Evolutionary conservation across 2,113 vertebrate species (phyloP).

Genomic region (Uropsilus gracilis): DNA sequence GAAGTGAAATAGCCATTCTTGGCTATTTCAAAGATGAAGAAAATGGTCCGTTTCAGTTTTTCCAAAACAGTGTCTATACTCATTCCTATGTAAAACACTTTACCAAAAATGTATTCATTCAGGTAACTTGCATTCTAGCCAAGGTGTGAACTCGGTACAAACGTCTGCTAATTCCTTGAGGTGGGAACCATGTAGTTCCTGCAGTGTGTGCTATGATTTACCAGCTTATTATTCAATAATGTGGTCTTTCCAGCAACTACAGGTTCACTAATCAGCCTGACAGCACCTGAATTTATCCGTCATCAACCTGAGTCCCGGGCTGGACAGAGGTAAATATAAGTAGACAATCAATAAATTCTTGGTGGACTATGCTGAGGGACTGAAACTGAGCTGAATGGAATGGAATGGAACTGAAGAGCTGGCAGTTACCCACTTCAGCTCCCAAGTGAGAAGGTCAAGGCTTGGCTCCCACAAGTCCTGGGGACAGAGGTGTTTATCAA

Average conservation of each 20-base stretch:
- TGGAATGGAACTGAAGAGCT: neutral
- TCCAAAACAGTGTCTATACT: neutral
- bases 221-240: neutral
- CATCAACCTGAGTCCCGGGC: neutral
- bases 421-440: neutral
- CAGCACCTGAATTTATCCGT: neutral
- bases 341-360: neutral
- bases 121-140: slow-evolving; percentile 5
- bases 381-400: neutral
- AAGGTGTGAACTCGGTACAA: neutral
- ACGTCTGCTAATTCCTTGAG: neutral
- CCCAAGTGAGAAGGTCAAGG: neutral
- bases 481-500: neutral
- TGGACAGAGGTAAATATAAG: neutral
- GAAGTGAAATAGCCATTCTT: neutral
- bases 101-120: slow-evolving; percentile 20
- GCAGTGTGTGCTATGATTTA: neutral
- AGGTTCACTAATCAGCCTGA: neutral
- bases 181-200: neutral
- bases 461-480: neutral
- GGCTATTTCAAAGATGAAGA: neutral
- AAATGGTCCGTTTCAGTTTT: neutral
- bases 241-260: neutral
- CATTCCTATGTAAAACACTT: neutral
- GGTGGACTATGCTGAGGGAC: neutral